Base-by-base conservation (phyloP, 1,140 invertebrate genomes). In the Stegodyphus mimosarum region DNA sequence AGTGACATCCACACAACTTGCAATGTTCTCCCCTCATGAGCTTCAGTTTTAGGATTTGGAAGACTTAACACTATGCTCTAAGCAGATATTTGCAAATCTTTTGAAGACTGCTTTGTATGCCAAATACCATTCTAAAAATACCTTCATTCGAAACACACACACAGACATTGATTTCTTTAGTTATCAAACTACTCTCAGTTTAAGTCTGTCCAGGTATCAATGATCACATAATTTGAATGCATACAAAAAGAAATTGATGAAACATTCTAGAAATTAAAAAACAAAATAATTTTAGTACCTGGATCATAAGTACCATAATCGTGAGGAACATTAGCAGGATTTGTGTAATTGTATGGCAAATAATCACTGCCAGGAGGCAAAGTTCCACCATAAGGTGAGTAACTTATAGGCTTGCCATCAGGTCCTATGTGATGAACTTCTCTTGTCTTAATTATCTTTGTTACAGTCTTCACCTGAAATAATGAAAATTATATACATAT, bases 401-500 rank as follows among this genome's bases (percentile, higher is more conserved):
- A 88, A 90, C 92, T 92, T 78, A 92, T 89, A 67, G 91, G 90
- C 88, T 92, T 91, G 83, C 92, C 91, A 89, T 94, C 93, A 74
- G 93, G 92, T 87, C 93, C 93, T 90, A 94, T 91, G 90, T 94
- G 93, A 78, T 93, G 92, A 48, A 94, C 91, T 89, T 94, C 93
- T 80, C 93, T 91, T 9, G 88, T 87, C 66, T 86, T 88, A 17
- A 93, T 92, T n/a, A 93, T 92, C 90, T 94, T 94, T 64, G 93
- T 93, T 53, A 93, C 92, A 48, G 92, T 93, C 77, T 93, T 93
- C 81, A 90, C 89, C 89, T 90, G 78, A 7, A 81, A 70, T n/a
- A 7, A 33, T 33, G 33, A 33, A 33, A 33, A 33, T 33, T 33
- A 33, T 33, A 33, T 33, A 33, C 33, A 33, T 3, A 33, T 33